phyloP scores from a whole-genome alignment of 2,113 vertebrate genomes.

The Epinephelus cyanopodus region DNA sequence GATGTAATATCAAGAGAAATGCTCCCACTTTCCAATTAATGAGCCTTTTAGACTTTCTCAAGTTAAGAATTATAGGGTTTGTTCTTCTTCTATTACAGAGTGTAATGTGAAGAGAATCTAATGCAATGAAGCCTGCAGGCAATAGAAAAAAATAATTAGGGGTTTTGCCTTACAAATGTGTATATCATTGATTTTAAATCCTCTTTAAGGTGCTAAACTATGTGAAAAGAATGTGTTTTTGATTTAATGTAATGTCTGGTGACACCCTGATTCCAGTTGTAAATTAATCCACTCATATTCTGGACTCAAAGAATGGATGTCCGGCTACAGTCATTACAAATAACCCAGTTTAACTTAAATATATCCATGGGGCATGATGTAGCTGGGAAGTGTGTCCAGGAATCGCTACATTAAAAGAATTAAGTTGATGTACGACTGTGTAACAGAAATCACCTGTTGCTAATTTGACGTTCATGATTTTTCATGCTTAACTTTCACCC shows the following conservation, averaged over 20 bases:
- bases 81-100: neutral
- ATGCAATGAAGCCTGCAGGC: neutral
- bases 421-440: neutral
- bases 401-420: neutral
- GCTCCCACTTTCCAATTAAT: slow-evolving; percentile 5
- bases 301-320: neutral
- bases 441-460: slow-evolving; percentile 23
- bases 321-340: neutral
- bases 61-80: neutral
- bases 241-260: neutral
- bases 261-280: neutral
- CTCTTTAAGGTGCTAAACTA: neutral
- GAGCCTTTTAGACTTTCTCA: slow-evolving; percentile 14
- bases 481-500: slow-evolving; percentile 32
- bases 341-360: neutral
- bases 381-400: neutral
- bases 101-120: neutral
- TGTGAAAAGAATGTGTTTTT: neutral
- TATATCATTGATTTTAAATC: neutral
- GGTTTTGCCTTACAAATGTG: slow-evolving; percentile 19
- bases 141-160: neutral
- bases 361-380: neutral
- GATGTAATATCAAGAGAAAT: slow-evolving; percentile 29
- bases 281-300: slow-evolving; percentile 1
- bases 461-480: slow-evolving; percentile 23